Conservation (phyloP, 1,140 invertebrate genomes). For the Oryctes rhinoceros region DNA sequence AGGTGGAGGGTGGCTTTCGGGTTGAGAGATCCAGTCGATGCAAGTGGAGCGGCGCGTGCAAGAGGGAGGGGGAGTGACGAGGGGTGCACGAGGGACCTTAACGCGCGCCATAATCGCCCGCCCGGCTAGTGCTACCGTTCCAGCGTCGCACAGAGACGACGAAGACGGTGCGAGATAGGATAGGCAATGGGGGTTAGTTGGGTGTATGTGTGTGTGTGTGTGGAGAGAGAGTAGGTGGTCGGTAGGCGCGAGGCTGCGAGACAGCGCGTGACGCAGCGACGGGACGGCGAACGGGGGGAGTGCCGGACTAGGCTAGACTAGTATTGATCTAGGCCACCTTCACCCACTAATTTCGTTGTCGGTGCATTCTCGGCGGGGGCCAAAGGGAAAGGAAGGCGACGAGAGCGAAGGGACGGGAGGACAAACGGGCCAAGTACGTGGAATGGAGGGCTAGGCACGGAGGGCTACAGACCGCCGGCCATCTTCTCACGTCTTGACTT, state of each 20-base stretch:
- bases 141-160: background rate
- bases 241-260: background rate
- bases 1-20: background rate
- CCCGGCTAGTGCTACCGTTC: background rate
- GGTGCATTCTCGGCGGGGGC: conserved; percentile 46
- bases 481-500: conserved; percentile 55
- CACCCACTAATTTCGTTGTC: conserved; percentile 60
- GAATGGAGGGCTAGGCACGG: no score
- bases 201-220: background rate
- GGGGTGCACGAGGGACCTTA: no score
- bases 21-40: conserved; percentile 5
- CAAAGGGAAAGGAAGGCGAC: conserved; percentile 39
- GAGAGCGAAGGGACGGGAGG: background rate
- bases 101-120: background rate
- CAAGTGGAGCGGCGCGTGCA: background rate
- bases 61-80: background rate
- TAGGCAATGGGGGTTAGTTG: background rate
- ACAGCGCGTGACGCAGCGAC: no score
- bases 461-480: conserved; percentile 49
- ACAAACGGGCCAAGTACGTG: background rate
- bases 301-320: conserved; percentile 58
- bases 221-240: background rate
- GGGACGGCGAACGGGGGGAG: conserved; percentile 44
- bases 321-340: conserved; percentile 61
- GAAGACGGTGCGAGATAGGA: background rate